Conservation (phyloP, 2,113 vertebrate genomes). For the Phasianus colchicus region DNA sequence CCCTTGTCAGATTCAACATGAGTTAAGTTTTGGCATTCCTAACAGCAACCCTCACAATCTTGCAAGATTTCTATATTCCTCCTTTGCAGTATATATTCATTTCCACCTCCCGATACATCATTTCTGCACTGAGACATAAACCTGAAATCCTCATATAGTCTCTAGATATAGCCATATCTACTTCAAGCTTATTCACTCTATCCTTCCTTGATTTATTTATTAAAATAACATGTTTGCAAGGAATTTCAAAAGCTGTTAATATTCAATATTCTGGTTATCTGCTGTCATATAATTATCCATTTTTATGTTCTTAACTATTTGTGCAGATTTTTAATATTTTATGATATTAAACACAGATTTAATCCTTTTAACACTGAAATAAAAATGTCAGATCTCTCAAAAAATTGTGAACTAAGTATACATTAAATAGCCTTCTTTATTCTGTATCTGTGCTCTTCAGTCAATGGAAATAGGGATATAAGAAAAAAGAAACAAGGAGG, state of each 20-base stretch:
- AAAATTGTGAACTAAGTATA: neutral
- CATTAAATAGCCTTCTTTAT: neutral
- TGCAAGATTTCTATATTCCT: neutral
- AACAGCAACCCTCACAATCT: neutral
- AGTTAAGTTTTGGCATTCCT: neutral
- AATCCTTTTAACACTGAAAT: neutral
- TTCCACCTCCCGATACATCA: neutral
- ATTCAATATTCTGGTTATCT: neutral
- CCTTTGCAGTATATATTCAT: neutral
- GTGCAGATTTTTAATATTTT: neutral
- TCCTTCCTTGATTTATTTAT: neutral
- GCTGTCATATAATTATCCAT: neutral
- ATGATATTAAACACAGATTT: neutral
- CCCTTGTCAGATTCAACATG: neutral
- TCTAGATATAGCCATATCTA: neutral
- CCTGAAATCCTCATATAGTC: neutral
- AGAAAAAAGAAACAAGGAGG: neutral
- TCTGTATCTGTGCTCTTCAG: neutral
- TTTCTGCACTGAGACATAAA: neutral
- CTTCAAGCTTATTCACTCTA: neutral
- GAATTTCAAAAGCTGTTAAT: neutral
- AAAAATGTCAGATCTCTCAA: accelerated
- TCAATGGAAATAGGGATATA: neutral
- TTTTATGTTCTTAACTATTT: neutral
- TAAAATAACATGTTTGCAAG: neutral